phyloP scores from a whole-genome alignment of 2,888 invertebrate species.

The Syrphus vitripennis region DNA sequence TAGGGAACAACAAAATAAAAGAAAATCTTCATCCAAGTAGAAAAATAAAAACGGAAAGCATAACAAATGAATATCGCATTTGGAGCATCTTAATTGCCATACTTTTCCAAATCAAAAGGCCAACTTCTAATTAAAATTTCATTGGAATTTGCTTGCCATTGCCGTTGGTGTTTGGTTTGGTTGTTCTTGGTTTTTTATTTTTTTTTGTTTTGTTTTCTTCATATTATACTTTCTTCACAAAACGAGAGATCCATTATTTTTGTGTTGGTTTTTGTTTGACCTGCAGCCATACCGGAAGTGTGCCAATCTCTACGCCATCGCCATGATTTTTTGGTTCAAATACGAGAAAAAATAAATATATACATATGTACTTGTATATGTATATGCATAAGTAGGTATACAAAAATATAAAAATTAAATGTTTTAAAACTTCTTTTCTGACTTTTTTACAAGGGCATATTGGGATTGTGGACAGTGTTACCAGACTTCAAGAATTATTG shows the following conservation, averaged over 20 bases:
- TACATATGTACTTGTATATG: too few species aligned
- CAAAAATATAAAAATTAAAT: background rate
- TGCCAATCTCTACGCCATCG: constrained; percentile 33
- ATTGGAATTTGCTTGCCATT: constrained; percentile 49
- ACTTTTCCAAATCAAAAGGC: constrained; percentile 60
- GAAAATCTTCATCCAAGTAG: background rate
- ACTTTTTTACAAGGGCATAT: constrained; percentile 5
- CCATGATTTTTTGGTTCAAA: constrained; percentile 7
- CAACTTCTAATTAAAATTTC: constrained; percentile 69
- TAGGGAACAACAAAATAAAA: constrained; percentile 9
- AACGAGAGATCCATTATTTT: background rate
- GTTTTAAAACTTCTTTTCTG: background rate
- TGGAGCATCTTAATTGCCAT: constrained; percentile 60
- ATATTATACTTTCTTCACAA: background rate
- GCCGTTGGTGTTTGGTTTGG: constrained; percentile 7
- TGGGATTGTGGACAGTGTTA: background rate
- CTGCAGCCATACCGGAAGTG: constrained; percentile 37
- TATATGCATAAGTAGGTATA: too few species aligned
- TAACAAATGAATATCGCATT: constrained; percentile 53
- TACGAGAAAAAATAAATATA: background rate
- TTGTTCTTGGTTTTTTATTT: background rate
- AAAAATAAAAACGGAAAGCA: constrained; percentile 28
- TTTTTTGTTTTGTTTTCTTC: background rate
- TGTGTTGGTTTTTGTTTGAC: background rate
- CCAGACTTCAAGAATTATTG: background rate